Evolutionary conservation across 1,140 invertebrate species (phyloP).

Genomic region (Stenopsyche tienmushanensis): DNA sequence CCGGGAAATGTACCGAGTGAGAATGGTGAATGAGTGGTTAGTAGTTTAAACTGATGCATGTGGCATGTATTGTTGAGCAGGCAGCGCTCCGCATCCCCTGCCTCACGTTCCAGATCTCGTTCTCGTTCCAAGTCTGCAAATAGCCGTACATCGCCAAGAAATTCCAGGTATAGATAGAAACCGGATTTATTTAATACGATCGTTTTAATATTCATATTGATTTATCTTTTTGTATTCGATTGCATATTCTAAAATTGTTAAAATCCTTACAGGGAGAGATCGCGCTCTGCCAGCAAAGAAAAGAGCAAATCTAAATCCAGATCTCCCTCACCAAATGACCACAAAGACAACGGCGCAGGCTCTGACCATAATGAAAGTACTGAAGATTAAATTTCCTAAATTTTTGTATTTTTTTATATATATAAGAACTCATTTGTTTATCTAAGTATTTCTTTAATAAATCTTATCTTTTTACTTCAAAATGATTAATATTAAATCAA

Average conservation of each 20-base stretch:
- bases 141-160: constrained; percentile 49
- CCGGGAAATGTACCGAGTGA: constrained; percentile 18
- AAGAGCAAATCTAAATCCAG: constrained; percentile 49
- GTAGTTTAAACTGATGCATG: constrained; percentile 40
- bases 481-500: too few species aligned
- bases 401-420: neutral
- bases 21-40: constrained; percentile 3
- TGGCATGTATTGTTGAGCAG: constrained; percentile 49
- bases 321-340: constrained; percentile 44
- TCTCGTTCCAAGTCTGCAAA: constrained; percentile 52
- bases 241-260: neutral
- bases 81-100: constrained; percentile 49
- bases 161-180: constrained; percentile 43
- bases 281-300: constrained; percentile 54
- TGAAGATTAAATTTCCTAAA: constrained; percentile 34
- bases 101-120: constrained; percentile 52
- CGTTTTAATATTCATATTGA: neutral
- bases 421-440: neutral
- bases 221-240: neutral
- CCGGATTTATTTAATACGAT: constrained; percentile 33
- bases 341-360: constrained; percentile 33
- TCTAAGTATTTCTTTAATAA: neutral
- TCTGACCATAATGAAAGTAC: constrained; percentile 39
- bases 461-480: neutral
- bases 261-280: constrained; percentile 48